Percentiles rank a stretch among this genome's conserved stretches.
These are phyloP conservation scores for Serinus canaria DNA, from an alignment of 2,113 vertebrate species.

Conservation along the genomic window DNA sequence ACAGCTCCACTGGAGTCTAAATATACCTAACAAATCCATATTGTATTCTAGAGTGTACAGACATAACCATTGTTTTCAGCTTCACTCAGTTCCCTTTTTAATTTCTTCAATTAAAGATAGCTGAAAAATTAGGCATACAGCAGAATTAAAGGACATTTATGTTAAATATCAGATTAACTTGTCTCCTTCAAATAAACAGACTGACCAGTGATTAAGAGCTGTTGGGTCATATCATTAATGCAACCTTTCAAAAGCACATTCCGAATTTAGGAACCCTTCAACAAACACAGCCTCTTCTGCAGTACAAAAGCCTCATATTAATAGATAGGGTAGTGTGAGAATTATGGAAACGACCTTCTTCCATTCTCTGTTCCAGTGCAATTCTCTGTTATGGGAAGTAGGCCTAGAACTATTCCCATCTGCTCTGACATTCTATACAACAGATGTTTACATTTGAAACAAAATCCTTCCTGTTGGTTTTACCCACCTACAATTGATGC, in stretches of 20 bases:
- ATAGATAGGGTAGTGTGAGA: not conserved
- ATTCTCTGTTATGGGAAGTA: not conserved
- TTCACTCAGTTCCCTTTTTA: not conserved
- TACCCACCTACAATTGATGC: not conserved
- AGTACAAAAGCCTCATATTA: not conserved
- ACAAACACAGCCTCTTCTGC: not conserved
- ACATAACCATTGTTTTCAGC: not conserved
- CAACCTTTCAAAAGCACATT: not conserved
- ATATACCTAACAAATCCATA: not conserved
- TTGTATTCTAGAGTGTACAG: not conserved
- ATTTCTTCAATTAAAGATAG: not conserved
- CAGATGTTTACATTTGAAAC: not conserved
- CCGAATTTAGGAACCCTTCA: not conserved
- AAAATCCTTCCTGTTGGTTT: not conserved
- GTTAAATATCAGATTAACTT: not conserved
- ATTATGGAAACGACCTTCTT: not conserved
- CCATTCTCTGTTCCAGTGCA: not conserved
- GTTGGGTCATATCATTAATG: not conserved
- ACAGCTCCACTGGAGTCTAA: not conserved
- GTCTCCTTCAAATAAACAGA: not conserved
- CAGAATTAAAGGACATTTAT: not conserved
- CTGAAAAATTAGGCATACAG: not conserved
- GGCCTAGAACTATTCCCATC: not conserved
- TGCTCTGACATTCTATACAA: not conserved
- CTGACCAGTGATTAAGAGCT: not conserved